A percentile compares a stretch with the other conserved stretches of the same genome.
These are phyloP conservation scores for Oryzias woworae DNA, from an alignment of 2,113 vertebrate genomes.

Conservation along the genomic window DNA sequence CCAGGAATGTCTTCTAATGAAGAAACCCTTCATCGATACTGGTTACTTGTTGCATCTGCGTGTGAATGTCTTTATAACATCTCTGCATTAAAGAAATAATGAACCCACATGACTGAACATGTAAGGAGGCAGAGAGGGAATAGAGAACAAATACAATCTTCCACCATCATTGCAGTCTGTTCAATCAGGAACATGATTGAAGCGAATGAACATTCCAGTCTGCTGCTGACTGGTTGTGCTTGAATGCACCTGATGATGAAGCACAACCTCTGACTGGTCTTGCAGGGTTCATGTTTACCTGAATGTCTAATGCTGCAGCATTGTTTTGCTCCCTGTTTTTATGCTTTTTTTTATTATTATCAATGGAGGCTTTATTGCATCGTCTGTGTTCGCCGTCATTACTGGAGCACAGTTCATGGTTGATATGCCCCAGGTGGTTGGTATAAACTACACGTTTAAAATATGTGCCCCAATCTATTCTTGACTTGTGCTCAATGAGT, in stretches of 20 bases:
- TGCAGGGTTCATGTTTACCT: slow-evolving; percentile 4
- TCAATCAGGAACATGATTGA: slow-evolving; percentile 35
- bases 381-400: slow-evolving; percentile 24
- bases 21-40: too few species aligned
- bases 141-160: slow-evolving; percentile 24
- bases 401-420: slow-evolving; percentile 17
- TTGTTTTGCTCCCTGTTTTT: slow-evolving; percentile 5
- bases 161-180: slow-evolving; percentile 13
- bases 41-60: too few species aligned
- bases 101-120: not conserved
- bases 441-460: slow-evolving; percentile 27
- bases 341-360: slow-evolving; percentile 20
- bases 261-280: slow-evolving; percentile 17
- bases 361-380: slow-evolving; percentile 15
- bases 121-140: not conserved
- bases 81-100: not conserved
- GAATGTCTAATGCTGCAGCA: not conserved
- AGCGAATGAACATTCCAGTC: slow-evolving; percentile 23
- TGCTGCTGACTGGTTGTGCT: slow-evolving; percentile 45
- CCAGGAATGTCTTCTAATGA: too few species aligned
- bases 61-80: not conserved
- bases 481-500: slow-evolving; percentile 26
- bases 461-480: slow-evolving; percentile 41
- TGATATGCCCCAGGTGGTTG: slow-evolving; percentile 11
- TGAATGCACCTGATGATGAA: slow-evolving; percentile 34